Evolutionary conservation across 2,797 vertebrate species (phyloP).

Genomic region (Lophius americanus): DNA sequence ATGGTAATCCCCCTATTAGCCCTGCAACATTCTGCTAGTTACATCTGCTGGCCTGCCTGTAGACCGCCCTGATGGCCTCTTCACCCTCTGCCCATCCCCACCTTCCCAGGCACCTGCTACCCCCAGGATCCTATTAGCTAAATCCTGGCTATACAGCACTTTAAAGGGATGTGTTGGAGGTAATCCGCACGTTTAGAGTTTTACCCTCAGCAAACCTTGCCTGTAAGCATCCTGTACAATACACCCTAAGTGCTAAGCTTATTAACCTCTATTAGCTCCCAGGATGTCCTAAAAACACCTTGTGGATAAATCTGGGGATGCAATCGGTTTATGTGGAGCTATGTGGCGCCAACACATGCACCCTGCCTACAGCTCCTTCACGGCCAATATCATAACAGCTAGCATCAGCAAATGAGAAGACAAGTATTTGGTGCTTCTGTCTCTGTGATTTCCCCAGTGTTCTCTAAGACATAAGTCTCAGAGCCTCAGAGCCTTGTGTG

Average conservation of each 20-base stretch:
- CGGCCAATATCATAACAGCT: slow-evolving; percentile 46
- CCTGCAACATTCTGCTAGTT: slow-evolving; percentile 78
- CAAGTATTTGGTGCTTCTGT: slow-evolving; percentile 36
- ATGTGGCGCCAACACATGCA: slow-evolving; percentile 62
- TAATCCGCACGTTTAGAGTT: slow-evolving; percentile 95
- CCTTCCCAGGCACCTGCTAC: slow-evolving; percentile 73
- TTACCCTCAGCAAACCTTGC: slow-evolving; percentile 98
- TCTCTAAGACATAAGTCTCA: slow-evolving; percentile 24
- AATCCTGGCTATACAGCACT: slow-evolving; percentile 96
- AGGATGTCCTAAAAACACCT: slow-evolving; percentile 86
- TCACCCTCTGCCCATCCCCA: slow-evolving; percentile 64
- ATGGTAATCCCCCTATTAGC: slow-evolving; percentile 81
- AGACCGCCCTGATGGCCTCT: slow-evolving; percentile 49
- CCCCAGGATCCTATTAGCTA: slow-evolving; percentile 91
- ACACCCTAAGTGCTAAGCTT: slow-evolving; percentile 93
- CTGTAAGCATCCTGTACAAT: slow-evolving; percentile 91
- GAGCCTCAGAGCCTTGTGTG: slow-evolving; percentile 1
- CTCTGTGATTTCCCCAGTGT: slow-evolving; percentile 36
- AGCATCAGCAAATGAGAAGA: slow-evolving; percentile 54
- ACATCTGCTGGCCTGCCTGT: slow-evolving; percentile 81
- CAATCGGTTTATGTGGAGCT: slow-evolving; percentile 80
- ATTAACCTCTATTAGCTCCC: slow-evolving; percentile 90
- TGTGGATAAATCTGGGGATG: slow-evolving; percentile 79
- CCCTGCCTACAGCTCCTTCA: slow-evolving; percentile 32
- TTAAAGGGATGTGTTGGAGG: slow-evolving; percentile 94